Base-by-base conservation (phyloP, 2,113 vertebrate species). In the Phalacrocorax aristotelis region DNA sequence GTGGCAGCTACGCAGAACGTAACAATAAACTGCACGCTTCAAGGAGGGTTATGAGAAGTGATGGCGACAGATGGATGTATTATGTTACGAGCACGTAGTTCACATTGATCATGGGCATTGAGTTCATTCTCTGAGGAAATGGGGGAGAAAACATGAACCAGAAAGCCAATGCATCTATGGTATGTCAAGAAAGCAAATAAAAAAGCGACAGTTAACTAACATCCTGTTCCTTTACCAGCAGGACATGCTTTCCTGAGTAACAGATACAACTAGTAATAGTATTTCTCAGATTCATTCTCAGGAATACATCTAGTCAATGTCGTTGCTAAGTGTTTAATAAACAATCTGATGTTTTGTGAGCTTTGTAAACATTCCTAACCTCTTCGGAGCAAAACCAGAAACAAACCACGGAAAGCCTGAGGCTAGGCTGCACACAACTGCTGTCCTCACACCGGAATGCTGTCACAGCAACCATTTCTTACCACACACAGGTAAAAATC, bases 41-140 rank as follows among this genome's bases (percentile, higher is more conserved):
- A 15, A 25, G 6, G 19, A 14, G 44, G 9, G 78, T 57, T 6
- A 92, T 57, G 93, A 87, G 42, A 30, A 83, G 51, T 16, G 80
- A 92, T 20, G 93, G 38, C 55, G 91, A 96, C 89, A 86, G 82
- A 97, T 36, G 81, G 69, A 96, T 49, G 75, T 7, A 14, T 34
- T 42, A 61, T 15, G 69, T 74, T 64, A 96, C 85, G 85, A 71
- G 95, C 89, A 92, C 4, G 91, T 58, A 13, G 32, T 5, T 75
- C 58, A 87, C 91, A 94, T 6, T 7, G 68, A 89, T 29, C 91
- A 58, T 30, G 78, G 89, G 38, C 14, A 70, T 2, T 0, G 4
- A 48, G 57, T 2, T 80, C 54, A 20, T 2, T 10, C 17, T 15
- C 68, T 0, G 1, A 51, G 60, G 57, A 83, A 71, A 94, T 1